Evolutionary conservation across 2,113 vertebrate genomes (phyloP).

Genomic region (Capricornis sumatraensis): DNA sequence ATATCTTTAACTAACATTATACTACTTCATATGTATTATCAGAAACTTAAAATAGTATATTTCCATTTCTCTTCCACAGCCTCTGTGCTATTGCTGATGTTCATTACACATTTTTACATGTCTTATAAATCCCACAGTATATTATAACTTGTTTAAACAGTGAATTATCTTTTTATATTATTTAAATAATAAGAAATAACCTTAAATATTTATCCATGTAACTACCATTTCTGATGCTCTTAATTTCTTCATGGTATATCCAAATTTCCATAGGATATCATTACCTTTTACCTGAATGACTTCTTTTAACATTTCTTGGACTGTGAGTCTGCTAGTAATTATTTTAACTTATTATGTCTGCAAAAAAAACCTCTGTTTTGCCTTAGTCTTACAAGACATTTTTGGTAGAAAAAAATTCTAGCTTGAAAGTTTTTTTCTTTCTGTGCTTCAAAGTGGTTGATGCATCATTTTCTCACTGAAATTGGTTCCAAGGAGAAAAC

Average conservation of each 20-base stretch:
- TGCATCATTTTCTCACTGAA: neutral
- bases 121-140: neutral
- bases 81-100: neutral
- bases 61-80: neutral
- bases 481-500: neutral
- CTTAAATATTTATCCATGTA: neutral
- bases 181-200: neutral
- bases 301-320: slow-evolving; percentile 13
- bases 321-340: neutral
- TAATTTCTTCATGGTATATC: neutral
- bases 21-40: neutral
- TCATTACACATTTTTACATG: neutral
- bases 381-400: neutral
- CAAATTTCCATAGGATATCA: neutral
- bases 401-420: neutral
- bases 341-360: neutral
- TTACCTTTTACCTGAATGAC: neutral
- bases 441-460: neutral
- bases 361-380: neutral
- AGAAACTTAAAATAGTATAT: neutral
- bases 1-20: neutral
- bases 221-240: neutral
- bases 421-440: neutral
- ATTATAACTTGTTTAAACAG: neutral
- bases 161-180: neutral